These are phyloP conservation scores for Todiramphus chloris DNA, from an alignment of 2,113 vertebrate species.

Conservation along the genomic window DNA sequence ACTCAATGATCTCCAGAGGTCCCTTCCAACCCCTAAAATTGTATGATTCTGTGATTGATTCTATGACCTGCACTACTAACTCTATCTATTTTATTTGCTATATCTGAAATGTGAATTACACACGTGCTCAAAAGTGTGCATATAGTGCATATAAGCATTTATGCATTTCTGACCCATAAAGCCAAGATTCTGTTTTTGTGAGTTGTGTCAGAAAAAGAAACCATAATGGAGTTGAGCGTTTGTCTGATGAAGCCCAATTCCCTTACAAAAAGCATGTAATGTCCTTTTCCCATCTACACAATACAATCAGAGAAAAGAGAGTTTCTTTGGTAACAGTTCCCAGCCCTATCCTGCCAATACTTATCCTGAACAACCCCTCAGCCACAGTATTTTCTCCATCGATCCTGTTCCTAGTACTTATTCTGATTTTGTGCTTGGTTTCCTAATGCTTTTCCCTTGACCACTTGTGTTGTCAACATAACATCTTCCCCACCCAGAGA, in stretches of 20 bases:
- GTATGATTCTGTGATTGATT: too few species aligned
- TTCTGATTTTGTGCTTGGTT: background rate
- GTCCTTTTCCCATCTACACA: background rate
- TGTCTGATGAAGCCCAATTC: background rate
- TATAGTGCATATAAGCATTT: background rate
- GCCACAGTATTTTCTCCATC: background rate
- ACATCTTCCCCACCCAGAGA: background rate
- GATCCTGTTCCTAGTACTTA: background rate
- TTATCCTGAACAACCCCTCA: background rate
- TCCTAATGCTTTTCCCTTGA: background rate
- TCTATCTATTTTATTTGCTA: background rate
- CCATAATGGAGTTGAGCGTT: accelerated
- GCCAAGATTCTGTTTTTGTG: background rate
- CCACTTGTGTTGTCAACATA: background rate
- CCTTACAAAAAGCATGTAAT: background rate
- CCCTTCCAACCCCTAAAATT: too few species aligned
- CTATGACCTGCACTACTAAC: background rate
- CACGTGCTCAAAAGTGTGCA: accelerated
- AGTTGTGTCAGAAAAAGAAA: background rate
- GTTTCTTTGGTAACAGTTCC: background rate
- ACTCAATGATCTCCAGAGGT: too few species aligned
- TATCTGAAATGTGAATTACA: background rate
- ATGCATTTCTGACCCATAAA: background rate
- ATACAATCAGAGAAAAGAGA: background rate
- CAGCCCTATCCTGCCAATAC: background rate